These are phyloP conservation scores for Linnaemya vulpina DNA, from an alignment of 2,888 invertebrate genomes.

Conservation along the genomic window DNA sequence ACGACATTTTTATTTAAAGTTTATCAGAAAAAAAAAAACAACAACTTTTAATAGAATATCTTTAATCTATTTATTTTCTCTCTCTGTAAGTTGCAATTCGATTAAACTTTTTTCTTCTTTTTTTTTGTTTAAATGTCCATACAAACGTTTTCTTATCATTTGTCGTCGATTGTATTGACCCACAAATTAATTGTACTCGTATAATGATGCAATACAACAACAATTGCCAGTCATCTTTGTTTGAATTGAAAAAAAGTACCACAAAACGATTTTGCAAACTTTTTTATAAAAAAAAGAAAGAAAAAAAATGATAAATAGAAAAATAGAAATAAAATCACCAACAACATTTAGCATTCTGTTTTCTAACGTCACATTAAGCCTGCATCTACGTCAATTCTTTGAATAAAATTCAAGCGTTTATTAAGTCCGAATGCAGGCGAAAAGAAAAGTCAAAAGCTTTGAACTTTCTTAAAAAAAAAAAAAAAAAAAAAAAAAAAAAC, in stretches of 20 bases:
- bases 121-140: conserved; percentile 4
- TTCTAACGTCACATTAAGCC: conserved; percentile 23
- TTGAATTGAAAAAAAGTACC: conserved; percentile 35
- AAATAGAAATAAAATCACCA: background rate
- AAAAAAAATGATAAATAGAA: background rate
- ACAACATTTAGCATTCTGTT: background rate
- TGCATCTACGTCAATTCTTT: conserved; percentile 27
- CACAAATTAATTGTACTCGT: conserved; percentile 54
- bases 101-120: conserved; percentile 9
- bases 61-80: no score
- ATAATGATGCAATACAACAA: conserved; percentile 68
- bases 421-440: conserved; percentile 6
- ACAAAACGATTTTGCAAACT: conserved; percentile 48
- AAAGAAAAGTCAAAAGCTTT: conserved; percentile 29
- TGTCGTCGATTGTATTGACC: conserved; percentile 66
- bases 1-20: no score
- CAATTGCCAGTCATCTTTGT: conserved; percentile 64
- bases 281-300: background rate
- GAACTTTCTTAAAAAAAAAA: no score
- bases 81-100: background rate
- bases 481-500: no score
- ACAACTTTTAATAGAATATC: no score
- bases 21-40: no score
- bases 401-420: conserved; percentile 25
- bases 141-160: conserved; percentile 41